Conservation (phyloP, 2,888 invertebrate genomes). For the Chymomyza caudatula region DNA sequence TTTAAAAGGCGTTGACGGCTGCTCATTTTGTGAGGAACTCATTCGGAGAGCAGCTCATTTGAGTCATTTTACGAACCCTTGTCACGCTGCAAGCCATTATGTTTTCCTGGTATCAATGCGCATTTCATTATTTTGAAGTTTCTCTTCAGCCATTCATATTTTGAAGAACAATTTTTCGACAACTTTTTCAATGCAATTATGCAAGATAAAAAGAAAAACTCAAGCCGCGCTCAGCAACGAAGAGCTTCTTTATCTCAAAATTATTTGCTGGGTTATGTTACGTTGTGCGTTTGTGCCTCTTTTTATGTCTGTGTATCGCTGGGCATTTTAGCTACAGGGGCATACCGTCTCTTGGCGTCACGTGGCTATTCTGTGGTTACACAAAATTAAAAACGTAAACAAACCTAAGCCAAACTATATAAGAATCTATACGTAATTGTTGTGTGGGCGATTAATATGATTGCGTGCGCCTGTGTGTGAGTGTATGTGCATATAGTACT, state of each 20-base stretch:
- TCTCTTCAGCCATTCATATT: too few species aligned
- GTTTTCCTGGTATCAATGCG: too few species aligned
- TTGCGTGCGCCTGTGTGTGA: constrained; percentile 12
- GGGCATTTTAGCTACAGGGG: constrained; percentile 15
- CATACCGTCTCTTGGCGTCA: constrained; percentile 44
- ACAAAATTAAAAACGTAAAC: constrained; percentile 61
- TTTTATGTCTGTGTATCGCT: constrained; percentile 4
- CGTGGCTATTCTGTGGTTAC: constrained; percentile 43
- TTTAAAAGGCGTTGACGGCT: too few species aligned
- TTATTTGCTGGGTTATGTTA: neutral
- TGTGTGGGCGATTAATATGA: constrained; percentile 1
- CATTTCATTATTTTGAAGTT: too few species aligned
- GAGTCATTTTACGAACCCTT: too few species aligned
- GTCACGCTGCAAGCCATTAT: too few species aligned
- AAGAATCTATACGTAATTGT: neutral
- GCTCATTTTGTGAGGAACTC: too few species aligned
- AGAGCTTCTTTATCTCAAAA: neutral
- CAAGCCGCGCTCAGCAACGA: too few species aligned
- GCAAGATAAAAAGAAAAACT: too few species aligned
- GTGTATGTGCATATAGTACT: neutral
- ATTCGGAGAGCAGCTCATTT: too few species aligned
- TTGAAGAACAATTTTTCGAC: too few species aligned
- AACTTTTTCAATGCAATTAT: too few species aligned
- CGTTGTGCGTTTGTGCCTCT: neutral
- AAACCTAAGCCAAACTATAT: constrained; percentile 26